phyloP scores from a whole-genome alignment of 2,113 vertebrate species.

The Ceuthmochares aereus region DNA sequence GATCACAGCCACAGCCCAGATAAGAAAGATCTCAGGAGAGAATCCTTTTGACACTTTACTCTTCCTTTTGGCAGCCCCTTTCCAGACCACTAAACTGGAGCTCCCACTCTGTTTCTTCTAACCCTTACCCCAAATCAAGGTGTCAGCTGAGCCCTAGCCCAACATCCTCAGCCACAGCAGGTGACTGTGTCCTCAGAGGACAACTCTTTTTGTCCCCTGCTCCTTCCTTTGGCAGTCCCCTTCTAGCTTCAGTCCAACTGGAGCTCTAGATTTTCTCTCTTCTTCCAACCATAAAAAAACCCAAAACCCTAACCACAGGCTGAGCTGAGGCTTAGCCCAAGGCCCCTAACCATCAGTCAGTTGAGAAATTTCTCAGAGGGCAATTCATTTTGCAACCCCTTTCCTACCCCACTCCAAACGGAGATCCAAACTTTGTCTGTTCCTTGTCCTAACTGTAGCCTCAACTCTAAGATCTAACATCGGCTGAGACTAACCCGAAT shows the following conservation, averaged over 20 bases:
- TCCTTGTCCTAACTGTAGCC: background rate
- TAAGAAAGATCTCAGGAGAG: background rate
- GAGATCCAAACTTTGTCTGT: background rate
- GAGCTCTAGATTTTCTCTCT: background rate
- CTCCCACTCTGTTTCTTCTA: background rate
- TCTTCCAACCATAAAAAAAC: background rate
- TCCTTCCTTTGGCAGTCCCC: background rate
- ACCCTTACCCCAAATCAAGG: background rate
- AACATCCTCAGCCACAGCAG: background rate
- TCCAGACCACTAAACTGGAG: background rate
- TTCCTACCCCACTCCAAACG: background rate
- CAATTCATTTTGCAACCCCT: background rate
- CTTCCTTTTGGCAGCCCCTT: background rate
- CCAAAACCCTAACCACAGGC: background rate
- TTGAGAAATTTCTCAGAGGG: background rate
- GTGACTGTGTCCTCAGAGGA: background rate
- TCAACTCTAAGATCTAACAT: background rate
- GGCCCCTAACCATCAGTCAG: background rate
- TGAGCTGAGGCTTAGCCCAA: background rate
- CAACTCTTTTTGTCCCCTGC: background rate
- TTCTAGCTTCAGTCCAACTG: background rate
- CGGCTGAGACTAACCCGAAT: background rate
- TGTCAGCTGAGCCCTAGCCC: background rate
- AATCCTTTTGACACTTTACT: background rate
- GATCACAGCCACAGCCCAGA: background rate